Percentiles rank a stretch among this genome's conserved stretches.
Conservation (phyloP, 2,888 invertebrate genomes). For the Megalurothrips usitatus region DNA sequence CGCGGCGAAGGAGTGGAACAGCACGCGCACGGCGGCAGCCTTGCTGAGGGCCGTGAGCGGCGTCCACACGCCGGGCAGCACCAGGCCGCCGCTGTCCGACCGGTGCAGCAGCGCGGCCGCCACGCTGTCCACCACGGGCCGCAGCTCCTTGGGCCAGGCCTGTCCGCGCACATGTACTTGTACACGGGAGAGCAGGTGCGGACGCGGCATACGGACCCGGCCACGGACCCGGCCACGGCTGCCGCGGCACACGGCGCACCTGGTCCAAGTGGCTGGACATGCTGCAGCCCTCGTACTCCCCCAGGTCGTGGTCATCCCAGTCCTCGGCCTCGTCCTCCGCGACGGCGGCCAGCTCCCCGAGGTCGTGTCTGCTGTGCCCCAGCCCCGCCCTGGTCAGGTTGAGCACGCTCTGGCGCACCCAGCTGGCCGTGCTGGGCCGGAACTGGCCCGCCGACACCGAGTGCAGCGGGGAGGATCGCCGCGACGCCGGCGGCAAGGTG, state of each 20-base stretch:
- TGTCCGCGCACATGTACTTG: not conserved
- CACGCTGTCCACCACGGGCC: slow-evolving; percentile 12
- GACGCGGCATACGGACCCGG: not conserved
- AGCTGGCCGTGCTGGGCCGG: slow-evolving; percentile 13
- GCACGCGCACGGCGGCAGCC: not conserved
- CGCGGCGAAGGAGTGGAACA: not conserved
- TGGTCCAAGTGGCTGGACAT: not conserved
- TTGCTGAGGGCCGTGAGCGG: slow-evolving; percentile 5
- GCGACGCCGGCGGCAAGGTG: not conserved
- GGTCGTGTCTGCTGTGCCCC: too few relatives aligned
- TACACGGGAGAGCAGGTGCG: not conserved
- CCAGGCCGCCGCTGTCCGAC: not conserved
- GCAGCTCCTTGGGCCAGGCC: slow-evolving; percentile 15
- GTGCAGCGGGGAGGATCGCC: not conserved
- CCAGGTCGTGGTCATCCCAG: not conserved
- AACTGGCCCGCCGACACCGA: not conserved
- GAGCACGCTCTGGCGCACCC: slow-evolving; percentile 1
- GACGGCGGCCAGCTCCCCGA: not conserved
- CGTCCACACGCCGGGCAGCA: slow-evolving; percentile 11
- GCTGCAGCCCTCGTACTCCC: not conserved
- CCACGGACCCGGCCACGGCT: not conserved
- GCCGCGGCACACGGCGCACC: not conserved
- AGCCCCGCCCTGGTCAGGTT: not conserved
- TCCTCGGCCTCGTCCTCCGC: not conserved
- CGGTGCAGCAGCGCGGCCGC: not conserved